Conservation (phyloP, 2,797 vertebrate species). For the Phrynocephalus guinanensis region DNA sequence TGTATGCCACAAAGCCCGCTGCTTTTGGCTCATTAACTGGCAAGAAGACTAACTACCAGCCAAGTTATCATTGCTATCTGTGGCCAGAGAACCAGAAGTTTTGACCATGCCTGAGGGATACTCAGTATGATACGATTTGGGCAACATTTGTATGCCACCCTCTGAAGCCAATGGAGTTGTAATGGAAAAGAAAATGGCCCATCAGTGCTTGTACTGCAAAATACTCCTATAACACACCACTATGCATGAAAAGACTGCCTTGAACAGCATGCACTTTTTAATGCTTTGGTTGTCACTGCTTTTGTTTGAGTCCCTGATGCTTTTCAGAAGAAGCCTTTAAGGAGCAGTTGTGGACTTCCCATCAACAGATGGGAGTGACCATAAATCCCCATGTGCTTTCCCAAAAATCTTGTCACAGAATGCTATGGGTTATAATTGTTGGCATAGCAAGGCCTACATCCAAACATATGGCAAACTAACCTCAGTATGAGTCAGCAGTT, state of each 20-base stretch:
- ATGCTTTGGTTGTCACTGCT: neutral
- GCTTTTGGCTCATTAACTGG: neutral
- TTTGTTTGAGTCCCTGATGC: constrained; percentile 28
- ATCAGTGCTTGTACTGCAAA: neutral
- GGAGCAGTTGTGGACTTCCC: constrained; percentile 42
- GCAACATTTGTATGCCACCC: neutral
- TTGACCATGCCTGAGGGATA: neutral
- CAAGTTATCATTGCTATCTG: neutral
- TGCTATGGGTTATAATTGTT: constrained; percentile 16
- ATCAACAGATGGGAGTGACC: constrained; percentile 45
- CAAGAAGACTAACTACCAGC: neutral
- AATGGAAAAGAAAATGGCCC: neutral
- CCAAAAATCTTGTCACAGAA: neutral
- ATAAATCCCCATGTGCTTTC: constrained; percentile 21
- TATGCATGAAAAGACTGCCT: neutral
- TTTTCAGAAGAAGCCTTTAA: constrained; percentile 45
- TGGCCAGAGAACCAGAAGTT: neutral
- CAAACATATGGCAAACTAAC: no score
- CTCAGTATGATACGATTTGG: neutral
- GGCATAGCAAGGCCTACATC: no score
- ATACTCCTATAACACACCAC: neutral
- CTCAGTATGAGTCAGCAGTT: no score
- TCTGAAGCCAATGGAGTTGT: neutral
- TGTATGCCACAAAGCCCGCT: neutral
- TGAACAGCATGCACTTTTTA: constrained; percentile 30